Evolutionary conservation across 2,113 vertebrate species (phyloP).

Genomic region (Aegotheles bennettii): DNA sequence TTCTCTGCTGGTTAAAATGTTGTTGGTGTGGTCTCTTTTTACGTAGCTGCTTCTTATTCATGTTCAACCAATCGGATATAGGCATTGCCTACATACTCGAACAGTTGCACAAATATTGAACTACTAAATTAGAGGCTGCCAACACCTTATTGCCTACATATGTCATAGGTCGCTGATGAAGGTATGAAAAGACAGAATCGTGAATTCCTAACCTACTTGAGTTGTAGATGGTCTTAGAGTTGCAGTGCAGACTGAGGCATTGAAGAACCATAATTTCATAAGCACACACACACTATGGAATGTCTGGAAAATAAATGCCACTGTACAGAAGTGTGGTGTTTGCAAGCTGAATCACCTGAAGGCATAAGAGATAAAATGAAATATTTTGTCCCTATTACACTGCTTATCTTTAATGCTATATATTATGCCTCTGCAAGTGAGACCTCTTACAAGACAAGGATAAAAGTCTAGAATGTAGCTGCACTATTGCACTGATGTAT

Average conservation of each 20-base stretch:
- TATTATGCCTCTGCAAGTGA: background rate
- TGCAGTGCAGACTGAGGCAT: background rate
- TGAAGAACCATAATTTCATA: background rate
- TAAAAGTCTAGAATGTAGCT: background rate
- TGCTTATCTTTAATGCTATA: background rate
- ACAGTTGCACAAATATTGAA: background rate
- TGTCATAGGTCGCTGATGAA: background rate
- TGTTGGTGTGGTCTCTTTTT: background rate
- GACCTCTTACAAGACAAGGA: background rate
- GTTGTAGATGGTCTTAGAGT: background rate
- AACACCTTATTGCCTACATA: background rate
- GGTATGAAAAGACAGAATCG: background rate
- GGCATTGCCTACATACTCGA: background rate
- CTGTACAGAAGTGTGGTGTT: background rate
- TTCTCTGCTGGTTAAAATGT: background rate
- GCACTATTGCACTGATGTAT: background rate
- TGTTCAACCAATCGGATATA: background rate
- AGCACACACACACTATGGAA: fast-evolving
- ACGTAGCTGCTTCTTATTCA: background rate
- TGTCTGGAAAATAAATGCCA: background rate
- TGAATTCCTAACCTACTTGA: background rate
- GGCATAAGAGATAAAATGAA: background rate
- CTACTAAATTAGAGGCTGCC: background rate
- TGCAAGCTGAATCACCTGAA: background rate
- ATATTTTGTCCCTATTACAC: background rate